phyloP scores from a whole-genome alignment of 2,113 vertebrate species.

The Hirundichthys speculiger region DNA sequence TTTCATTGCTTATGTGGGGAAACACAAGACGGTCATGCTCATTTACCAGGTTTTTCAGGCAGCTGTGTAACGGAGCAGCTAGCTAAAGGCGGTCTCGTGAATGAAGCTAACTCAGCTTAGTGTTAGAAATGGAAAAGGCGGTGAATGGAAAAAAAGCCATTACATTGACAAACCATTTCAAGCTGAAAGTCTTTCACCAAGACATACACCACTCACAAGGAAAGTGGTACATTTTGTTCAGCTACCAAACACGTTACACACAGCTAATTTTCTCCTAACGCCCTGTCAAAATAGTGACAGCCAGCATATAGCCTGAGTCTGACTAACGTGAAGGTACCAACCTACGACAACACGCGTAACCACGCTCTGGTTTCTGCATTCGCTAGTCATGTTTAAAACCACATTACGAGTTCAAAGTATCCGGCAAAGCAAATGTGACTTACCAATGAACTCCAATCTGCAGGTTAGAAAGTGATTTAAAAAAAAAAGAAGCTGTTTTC shows the following conservation, averaged over 20 bases:
- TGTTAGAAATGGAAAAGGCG: neutral
- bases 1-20: neutral
- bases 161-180: neutral
- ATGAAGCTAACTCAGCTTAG: slow-evolving; percentile 38
- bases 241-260: slow-evolving; percentile 13
- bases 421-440: slow-evolving; percentile 44
- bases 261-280: slow-evolving; percentile 47
- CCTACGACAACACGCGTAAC: neutral
- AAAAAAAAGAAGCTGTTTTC: slow-evolving; percentile 59
- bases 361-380: neutral
- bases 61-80: slow-evolving; percentile 10
- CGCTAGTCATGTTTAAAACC: neutral
- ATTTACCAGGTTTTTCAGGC: slow-evolving; percentile 2
- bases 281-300: slow-evolving; percentile 54
- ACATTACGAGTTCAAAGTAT: neutral
- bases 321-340: slow-evolving; percentile 14
- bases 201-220: neutral
- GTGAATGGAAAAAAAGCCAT: neutral
- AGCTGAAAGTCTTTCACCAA: neutral
- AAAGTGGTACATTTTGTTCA: neutral
- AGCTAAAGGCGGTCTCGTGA: slow-evolving; percentile 21
- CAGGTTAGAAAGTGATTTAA: slow-evolving; percentile 53
- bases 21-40: neutral
- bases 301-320: slow-evolving; percentile 55
- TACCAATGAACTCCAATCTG: slow-evolving; percentile 68